Conservation (phyloP, 2,888 invertebrate genomes). For the Pyrgus malvae region DNA sequence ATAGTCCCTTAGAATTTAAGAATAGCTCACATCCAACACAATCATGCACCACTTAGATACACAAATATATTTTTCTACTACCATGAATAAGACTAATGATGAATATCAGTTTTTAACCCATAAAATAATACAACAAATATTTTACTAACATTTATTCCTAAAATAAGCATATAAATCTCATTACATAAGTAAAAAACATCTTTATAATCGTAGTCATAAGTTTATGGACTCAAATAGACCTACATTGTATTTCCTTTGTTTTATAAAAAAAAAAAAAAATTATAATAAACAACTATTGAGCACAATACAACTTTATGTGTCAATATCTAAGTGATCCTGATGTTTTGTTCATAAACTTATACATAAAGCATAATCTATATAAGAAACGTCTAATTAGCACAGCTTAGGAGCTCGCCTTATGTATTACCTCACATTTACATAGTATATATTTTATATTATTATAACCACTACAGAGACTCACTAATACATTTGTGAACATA, state of each 20-base stretch:
- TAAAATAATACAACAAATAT: slow-evolving; percentile 6
- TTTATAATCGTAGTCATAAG: not conserved
- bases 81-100: not conserved
- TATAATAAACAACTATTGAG: too few relatives aligned
- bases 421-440: slow-evolving; percentile 12
- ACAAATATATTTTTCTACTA: slow-evolving; percentile 16
- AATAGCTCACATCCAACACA: not conserved
- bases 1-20: not conserved
- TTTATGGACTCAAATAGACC: not conserved
- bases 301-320: too few relatives aligned
- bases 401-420: slow-evolving; percentile 8
- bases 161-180: slow-evolving; percentile 14
- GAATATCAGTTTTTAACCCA: not conserved
- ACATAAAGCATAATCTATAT: not conserved
- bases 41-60: not conserved
- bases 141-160: slow-evolving; percentile 13
- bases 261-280: not conserved
- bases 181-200: slow-evolving; percentile 13
- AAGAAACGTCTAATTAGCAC: not conserved
- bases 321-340: too few relatives aligned
- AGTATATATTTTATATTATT: not conserved
- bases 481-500: too few relatives aligned
- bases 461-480: not conserved
- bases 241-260: not conserved
- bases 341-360: not conserved